Conservation (phyloP, 2,113 vertebrate genomes). For the Bubo bubo region DNA sequence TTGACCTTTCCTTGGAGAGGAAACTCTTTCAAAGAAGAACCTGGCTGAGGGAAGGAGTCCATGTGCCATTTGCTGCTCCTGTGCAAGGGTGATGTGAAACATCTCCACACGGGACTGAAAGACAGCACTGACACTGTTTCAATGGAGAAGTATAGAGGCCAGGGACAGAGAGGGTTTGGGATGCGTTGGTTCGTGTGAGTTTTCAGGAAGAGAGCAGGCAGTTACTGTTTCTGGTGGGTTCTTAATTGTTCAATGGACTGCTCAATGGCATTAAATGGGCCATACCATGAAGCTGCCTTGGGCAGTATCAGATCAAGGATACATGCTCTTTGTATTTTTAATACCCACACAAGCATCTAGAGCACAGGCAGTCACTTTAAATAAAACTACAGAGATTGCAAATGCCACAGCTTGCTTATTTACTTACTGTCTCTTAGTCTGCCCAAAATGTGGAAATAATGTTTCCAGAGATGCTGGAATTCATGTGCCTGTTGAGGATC, state of each 20-base stretch:
- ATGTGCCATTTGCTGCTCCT: rapidly evolving
- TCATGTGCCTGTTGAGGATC: slow-evolving; percentile 50
- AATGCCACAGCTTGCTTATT: slow-evolving; percentile 62
- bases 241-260: slow-evolving; percentile 34
- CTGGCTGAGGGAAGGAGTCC: background rate
- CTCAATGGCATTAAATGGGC: slow-evolving; percentile 63
- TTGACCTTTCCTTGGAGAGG: background rate
- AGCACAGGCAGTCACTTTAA: slow-evolving; percentile 47
- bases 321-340: background rate
- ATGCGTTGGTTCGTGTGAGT: background rate
- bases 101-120: background rate
- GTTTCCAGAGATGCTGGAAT: slow-evolving; percentile 61
- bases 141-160: background rate
- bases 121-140: background rate
- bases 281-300: slow-evolving; percentile 32
- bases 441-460: slow-evolving; percentile 64
- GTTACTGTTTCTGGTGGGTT: slow-evolving; percentile 48
- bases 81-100: rapidly evolving
- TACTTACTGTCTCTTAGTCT: slow-evolving; percentile 53
- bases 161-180: background rate
- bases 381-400: slow-evolving; percentile 50
- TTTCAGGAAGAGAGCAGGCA: background rate
- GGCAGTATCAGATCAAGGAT: slow-evolving; percentile 30
- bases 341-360: background rate
- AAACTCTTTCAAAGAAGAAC: background rate